Evolutionary conservation across 2,797 vertebrate genomes (phyloP).

Genomic region (Mormyrops boulengeri): DNA sequence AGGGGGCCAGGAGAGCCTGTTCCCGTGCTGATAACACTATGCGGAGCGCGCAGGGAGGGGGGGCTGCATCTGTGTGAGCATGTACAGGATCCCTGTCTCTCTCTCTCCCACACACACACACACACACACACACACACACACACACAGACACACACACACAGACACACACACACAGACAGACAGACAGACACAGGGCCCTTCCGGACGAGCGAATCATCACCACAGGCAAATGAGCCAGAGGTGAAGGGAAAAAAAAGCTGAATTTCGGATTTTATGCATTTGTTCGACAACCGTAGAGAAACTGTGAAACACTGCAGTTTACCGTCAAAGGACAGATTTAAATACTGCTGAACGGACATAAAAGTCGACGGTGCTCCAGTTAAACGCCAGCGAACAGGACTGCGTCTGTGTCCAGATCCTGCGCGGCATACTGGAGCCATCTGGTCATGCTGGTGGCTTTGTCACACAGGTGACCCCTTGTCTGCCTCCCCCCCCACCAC

Average conservation of each 20-base stretch:
- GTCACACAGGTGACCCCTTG: background rate
- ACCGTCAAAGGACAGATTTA: background rate
- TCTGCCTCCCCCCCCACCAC: background rate
- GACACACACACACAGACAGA: background rate
- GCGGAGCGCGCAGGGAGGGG: slow-evolving; percentile 11
- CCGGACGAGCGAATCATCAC: background rate
- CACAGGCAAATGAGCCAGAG: background rate
- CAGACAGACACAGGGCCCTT: background rate
- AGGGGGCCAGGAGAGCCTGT: slow-evolving; percentile 36
- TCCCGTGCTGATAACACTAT: slow-evolving; percentile 51
- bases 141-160: background rate
- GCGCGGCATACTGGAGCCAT: background rate
- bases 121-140: background rate
- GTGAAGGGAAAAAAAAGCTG: background rate
- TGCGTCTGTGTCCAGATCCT: background rate
- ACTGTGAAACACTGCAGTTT: slow-evolving; percentile 20
- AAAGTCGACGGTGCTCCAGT: background rate
- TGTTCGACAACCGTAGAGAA: background rate
- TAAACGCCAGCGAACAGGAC: background rate
- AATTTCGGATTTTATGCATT: background rate
- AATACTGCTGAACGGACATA: slow-evolving; percentile 9
- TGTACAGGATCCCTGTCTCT: background rate
- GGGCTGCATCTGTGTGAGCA: background rate
- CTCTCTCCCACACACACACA: background rate
- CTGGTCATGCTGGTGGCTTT: background rate